Percentiles rank a stretch among this genome's conserved stretches.
phyloP scores from a whole-genome alignment of 2,888 invertebrate species.

The Rhaphigaster nebulosa region DNA sequence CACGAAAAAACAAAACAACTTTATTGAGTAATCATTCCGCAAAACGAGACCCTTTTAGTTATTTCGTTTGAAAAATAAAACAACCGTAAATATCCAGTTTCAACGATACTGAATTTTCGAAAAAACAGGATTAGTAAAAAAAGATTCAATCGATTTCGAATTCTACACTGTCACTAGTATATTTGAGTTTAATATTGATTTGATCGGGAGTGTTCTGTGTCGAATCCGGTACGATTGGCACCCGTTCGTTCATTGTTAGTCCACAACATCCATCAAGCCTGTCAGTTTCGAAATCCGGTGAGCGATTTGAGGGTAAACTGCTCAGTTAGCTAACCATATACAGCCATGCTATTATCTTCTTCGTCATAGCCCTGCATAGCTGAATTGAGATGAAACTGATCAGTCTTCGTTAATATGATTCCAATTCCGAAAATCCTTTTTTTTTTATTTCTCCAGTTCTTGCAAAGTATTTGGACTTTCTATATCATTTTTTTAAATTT shows the following conservation, averaged over 20 bases:
- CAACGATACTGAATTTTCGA: no score
- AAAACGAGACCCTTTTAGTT: no score
- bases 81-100: no score
- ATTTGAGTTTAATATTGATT: not conserved
- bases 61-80: no score
- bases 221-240: not conserved
- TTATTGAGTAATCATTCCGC: not conserved
- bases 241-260: not conserved
- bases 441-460: not conserved
- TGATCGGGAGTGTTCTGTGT: not conserved
- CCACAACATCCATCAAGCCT: conserved; percentile 17
- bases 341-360: not conserved
- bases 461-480: not conserved
- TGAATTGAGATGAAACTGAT: not conserved
- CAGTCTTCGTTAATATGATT: not conserved
- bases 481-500: no score
- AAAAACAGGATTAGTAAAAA: no score
- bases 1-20: no score
- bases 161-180: not conserved
- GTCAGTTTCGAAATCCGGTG: conserved; percentile 14
- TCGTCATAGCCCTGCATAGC: not conserved
- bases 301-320: conserved; percentile 4
- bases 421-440: not conserved
- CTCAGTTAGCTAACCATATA: not conserved
- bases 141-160: not conserved